Evolutionary conservation across 2,888 invertebrate species (phyloP).

Genomic region (Trissonchulus latispiculum): DNA sequence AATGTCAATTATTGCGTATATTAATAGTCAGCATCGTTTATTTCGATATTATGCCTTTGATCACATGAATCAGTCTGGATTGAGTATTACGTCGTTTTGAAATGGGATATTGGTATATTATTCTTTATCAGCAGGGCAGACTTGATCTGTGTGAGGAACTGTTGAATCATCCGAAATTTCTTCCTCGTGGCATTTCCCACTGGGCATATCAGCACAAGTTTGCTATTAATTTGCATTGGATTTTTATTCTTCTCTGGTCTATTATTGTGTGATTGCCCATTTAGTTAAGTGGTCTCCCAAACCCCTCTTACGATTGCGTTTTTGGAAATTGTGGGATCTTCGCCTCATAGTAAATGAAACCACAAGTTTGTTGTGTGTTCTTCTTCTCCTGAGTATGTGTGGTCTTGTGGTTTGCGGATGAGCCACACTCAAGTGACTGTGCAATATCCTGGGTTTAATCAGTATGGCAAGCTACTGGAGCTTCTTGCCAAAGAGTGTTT

Average conservation of each 20-base stretch:
- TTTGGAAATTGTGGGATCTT: too few species aligned
- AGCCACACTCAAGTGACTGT: neutral
- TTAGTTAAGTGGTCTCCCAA: neutral
- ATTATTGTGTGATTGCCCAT: conserved; percentile 5
- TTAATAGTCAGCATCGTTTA: neutral
- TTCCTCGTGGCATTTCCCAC: too few species aligned
- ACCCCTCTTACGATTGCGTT: too few species aligned
- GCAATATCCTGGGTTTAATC: conserved; percentile 11
- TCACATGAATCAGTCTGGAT: neutral
- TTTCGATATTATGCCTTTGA: neutral
- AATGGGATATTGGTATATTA: conserved; percentile 9
- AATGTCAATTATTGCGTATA: neutral
- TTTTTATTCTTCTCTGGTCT: neutral
- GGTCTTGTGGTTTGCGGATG: conserved; percentile 13
- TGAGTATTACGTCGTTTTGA: conserved; percentile 9
- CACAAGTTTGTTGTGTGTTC: conserved; percentile 15
- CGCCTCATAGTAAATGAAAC: conserved; percentile 1
- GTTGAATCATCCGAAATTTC: too few species aligned
- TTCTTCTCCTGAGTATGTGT: neutral
- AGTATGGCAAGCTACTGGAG: conserved; percentile 5
- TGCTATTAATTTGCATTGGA: too few species aligned
- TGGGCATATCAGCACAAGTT: too few species aligned
- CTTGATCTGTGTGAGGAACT: neutral
- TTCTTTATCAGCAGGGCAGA: conserved; percentile 1
- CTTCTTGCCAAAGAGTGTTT: neutral